Conservation (phyloP, 2,888 invertebrate genomes). For the Ennomos erosarius region DNA sequence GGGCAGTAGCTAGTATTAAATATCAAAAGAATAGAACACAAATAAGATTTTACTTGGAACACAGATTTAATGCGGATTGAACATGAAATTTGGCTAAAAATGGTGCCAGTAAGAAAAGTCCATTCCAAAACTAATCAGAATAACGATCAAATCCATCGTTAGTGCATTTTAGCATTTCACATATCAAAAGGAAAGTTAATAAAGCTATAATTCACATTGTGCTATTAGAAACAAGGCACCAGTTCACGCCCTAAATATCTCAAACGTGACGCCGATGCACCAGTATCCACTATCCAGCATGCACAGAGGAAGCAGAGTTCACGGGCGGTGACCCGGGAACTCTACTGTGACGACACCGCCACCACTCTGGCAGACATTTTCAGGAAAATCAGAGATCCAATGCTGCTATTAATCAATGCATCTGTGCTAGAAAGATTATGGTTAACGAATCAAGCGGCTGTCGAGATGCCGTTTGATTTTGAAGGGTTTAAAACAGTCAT, state of each 20-base stretch:
- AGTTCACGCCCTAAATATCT: slow-evolving; percentile 67
- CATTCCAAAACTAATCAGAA: no score
- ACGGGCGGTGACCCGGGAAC: slow-evolving; percentile 76
- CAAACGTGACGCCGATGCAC: slow-evolving; percentile 52
- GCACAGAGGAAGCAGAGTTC: slow-evolving; percentile 73
- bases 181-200: background rate
- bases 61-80: no score
- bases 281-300: slow-evolving; percentile 29
- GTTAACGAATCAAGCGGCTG: no score
- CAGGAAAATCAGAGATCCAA: slow-evolving; percentile 3
- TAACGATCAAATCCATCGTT: no score
- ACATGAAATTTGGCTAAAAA: no score
- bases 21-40: no score
- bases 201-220: background rate
- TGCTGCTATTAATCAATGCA: slow-evolving; percentile 1
- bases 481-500: no score
- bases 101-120: no score
- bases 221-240: slow-evolving; percentile 29
- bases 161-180: no score
- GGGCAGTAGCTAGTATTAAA: no score
- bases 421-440: background rate
- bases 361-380: slow-evolving; percentile 37
- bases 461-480: no score
- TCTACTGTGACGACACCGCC: slow-evolving; percentile 62
- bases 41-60: no score